A percentile compares a stretch with the other conserved stretches of the same genome.
Evolutionary conservation across 2,797 vertebrate species (phyloP).

Genomic region (Pseudocheirus occidentalis): DNA sequence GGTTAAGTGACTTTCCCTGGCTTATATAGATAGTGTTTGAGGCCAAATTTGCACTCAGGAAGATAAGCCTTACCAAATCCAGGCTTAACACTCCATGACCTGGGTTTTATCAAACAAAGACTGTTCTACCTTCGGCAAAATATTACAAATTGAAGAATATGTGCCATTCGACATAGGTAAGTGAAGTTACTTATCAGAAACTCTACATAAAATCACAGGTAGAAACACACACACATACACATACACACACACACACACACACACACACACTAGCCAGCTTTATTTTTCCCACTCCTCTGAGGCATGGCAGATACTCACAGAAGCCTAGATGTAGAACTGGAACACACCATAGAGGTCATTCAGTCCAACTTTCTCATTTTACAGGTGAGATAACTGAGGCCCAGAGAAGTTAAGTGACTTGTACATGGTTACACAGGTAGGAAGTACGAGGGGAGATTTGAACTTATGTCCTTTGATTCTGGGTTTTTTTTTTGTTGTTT

Average conservation of each 20-base stretch:
- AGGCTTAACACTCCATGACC: neutral
- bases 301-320: neutral
- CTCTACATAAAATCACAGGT: neutral
- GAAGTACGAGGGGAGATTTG: neutral
- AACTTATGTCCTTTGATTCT: neutral
- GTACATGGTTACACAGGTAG: neutral
- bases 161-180: neutral
- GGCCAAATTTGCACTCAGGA: neutral
- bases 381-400: neutral
- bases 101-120: neutral
- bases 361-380: too few relatives aligned
- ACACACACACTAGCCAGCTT: neutral
- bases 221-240: neutral
- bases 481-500: too few relatives aligned
- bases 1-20: neutral
- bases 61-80: neutral
- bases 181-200: neutral
- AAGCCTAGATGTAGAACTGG: neutral
- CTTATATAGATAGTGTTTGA: neutral
- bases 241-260: neutral
- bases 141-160: neutral
- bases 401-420: neutral
- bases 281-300: neutral
- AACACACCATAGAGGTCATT: neutral
- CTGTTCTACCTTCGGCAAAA: neutral